phyloP scores from a whole-genome alignment of 2,113 vertebrate genomes.

The Bettongia penicillata region DNA sequence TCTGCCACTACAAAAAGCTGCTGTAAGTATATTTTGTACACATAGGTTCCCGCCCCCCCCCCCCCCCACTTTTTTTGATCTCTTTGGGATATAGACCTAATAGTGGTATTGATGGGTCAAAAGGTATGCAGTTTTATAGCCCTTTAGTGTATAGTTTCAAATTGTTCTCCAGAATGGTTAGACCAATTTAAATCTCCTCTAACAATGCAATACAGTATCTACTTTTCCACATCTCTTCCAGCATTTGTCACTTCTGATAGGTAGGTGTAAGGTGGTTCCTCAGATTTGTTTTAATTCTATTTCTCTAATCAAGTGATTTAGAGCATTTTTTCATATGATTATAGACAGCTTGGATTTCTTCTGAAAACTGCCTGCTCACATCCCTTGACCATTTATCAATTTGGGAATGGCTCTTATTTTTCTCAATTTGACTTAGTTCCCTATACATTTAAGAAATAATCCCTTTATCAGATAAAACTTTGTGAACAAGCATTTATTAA shows the following conservation, averaged over 20 bases:
- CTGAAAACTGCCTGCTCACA: neutral
- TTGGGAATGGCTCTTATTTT: neutral
- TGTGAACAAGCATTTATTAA: too few relatives aligned
- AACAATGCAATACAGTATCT: neutral
- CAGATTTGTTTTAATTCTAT: neutral
- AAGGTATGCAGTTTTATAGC: neutral
- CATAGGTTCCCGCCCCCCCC: neutral
- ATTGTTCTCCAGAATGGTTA: neutral
- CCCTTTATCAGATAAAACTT: too few relatives aligned
- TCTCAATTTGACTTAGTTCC: too few relatives aligned
- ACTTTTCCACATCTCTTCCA: neutral
- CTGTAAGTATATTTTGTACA: neutral
- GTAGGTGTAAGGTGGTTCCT: neutral
- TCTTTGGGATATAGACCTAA: neutral
- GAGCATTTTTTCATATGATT: neutral
- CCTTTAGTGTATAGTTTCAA: neutral
- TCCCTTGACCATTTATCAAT: neutral
- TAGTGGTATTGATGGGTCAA: neutral
- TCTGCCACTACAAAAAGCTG: neutral
- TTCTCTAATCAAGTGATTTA: neutral
- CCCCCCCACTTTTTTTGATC: neutral
- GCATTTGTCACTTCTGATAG: neutral
- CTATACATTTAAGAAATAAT: too few relatives aligned
- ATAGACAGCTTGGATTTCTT: neutral
- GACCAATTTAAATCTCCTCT: neutral